Evolutionary conservation across 2,113 vertebrate genomes (phyloP), one percentile per base, ranked within the genome.

Genomic region (Fregata magnificens): DNA sequence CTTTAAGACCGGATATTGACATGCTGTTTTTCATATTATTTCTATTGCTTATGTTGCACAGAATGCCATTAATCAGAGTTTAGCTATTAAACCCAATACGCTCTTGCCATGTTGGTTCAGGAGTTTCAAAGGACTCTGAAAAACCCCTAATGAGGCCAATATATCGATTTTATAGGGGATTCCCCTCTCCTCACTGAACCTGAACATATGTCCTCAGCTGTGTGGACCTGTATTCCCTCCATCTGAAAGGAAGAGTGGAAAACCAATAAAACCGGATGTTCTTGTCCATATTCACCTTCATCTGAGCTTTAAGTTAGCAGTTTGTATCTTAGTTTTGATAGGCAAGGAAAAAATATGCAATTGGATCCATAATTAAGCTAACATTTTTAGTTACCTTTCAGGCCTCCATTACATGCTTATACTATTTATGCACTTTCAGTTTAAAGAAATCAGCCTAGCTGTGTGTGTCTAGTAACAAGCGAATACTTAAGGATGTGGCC

Each of bases 141-240:
- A 44, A 45, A 45, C 28, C 13, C 29, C 6, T 67, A 9, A 28
- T 52, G n/a, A 59, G 26, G 65, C n/a, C 6, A 59, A 3, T 26
- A 2, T 44, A 59, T n/a, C 3, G 11, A 14, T 59, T 58, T 2
- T 45, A 1, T 53, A 17, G 22, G 25, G 50, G 11, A 29, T 79
- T 82, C 47, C 56, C 14, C 19, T 73, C 78, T 78, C 42, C 16
- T 4, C 42, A 20, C 38, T 70, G 40, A 28, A 76, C 15, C 53
- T 77, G 49, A 58, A 34, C 2, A 0, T 62, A 14, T 4, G 10
- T 52, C n/a, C 7, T 55, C 44, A 82, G 32, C n/a, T 2, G 0
- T 10, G 17, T 29, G 29, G 14, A 25, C 22, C 25, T 53, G 5
- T 61, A 29, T 67, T 59, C 31, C 26, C 32, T 70, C 32, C 11